Percentiles rank a stretch among this genome's conserved stretches.
phyloP scores from a whole-genome alignment of 1,140 invertebrate genomes.

The Neodiprion fabricii region DNA sequence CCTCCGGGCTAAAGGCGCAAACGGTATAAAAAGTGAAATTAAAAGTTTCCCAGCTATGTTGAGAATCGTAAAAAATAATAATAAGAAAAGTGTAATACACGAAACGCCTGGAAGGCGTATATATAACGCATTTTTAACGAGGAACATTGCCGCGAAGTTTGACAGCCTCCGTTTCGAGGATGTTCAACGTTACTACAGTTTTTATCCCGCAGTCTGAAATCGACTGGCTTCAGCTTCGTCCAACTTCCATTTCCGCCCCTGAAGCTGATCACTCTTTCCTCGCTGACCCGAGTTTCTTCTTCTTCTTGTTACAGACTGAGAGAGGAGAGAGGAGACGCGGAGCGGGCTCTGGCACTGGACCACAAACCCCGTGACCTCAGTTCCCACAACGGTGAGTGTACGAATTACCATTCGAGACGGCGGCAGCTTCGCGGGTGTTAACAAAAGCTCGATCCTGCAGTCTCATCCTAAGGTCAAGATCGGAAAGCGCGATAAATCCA shows the following conservation, averaged over 20 bases:
- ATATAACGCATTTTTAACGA: too few species aligned
- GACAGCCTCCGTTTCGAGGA: too few species aligned
- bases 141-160: too few species aligned
- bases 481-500: conserved; percentile 1
- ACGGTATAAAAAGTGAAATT: conserved; percentile 41
- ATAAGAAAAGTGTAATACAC: not conserved
- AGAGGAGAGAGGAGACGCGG: conserved; percentile 82
- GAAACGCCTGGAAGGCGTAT: not conserved
- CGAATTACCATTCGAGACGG: not conserved
- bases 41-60: conserved; percentile 37
- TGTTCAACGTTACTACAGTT: too few species aligned
- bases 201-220: too few species aligned
- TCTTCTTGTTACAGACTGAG: conserved; percentile 74
- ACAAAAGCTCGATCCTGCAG: too few species aligned
- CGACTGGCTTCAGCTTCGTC: too few species aligned
- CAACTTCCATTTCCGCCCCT: conserved; percentile 23
- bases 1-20: conserved; percentile 21
- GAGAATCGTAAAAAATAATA: not conserved
- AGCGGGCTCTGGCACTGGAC: conserved; percentile 77
- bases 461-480: not conserved
- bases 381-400: conserved; percentile 81
- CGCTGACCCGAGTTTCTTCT: conserved; percentile 29
- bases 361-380: conserved; percentile 82
- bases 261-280: conserved; percentile 20
- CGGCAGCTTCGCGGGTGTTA: not conserved